A percentile compares a stretch with the other conserved stretches of the same genome.
These are phyloP conservation scores for Phoeniculus purpureus DNA, from an alignment of 2,797 vertebrate species.

Conservation along the genomic window DNA sequence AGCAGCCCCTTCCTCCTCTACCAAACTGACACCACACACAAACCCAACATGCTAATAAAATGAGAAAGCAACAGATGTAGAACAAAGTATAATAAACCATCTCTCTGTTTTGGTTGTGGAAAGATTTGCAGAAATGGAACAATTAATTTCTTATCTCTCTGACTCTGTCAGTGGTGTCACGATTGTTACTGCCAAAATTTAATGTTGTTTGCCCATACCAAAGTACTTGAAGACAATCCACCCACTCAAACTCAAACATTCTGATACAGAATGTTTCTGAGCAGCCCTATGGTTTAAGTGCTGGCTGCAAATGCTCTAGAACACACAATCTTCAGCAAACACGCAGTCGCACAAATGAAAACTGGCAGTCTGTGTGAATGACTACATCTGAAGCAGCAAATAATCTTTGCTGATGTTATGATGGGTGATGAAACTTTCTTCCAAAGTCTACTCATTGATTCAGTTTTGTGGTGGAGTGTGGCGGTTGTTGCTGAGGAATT, in stretches of 20 bases:
- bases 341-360: not conserved
- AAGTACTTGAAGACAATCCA: not conserved
- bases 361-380: not conserved
- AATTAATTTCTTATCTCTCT: not conserved
- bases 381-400: not conserved
- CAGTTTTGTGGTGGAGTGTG: not conserved
- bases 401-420: not conserved
- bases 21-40: too few species aligned
- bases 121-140: not conserved
- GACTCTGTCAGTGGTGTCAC: not conserved
- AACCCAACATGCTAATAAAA: not conserved
- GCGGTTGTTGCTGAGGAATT: not conserved
- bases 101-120: not conserved
- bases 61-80: not conserved
- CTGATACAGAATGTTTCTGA: not conserved
- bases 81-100: not conserved
- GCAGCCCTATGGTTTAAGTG: not conserved
- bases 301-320: conserved; percentile 16
- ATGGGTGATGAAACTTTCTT: not conserved
- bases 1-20: too few species aligned
- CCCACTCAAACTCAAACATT: not conserved
- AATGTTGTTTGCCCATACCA: conserved; percentile 3
- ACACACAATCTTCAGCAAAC: not conserved
- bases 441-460: not conserved
- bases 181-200: not conserved